Base-by-base conservation (phyloP, 2,888 invertebrate species). In the Pristionchus japonicus region DNA sequence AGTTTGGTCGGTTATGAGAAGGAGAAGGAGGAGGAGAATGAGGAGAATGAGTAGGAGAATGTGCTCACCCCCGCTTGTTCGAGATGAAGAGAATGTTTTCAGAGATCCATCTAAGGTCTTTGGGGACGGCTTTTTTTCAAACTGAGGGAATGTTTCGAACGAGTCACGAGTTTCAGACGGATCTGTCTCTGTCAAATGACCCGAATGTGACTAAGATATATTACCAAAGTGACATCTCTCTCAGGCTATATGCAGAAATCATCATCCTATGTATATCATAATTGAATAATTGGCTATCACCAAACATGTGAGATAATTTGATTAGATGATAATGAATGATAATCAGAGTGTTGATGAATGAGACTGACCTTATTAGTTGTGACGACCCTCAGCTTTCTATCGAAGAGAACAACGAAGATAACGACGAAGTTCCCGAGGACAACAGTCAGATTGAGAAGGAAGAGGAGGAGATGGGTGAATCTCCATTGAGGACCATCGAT, bases 281-380 rank as follows among this genome's bases (percentile, higher is more conserved):
- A n/a, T n/a, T n/a, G n/a, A n/a, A n/a, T n/a, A n/a, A n/a, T n/a
- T n/a, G n/a, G n/a, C n/a, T n/a, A n/a, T n/a, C n/a, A n/a, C n/a
- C n/a, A n/a, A n/a, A n/a, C n/a, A n/a, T n/a, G n/a, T n/a, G n/a
- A n/a, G n/a, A n/a, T n/a, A n/a, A n/a, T n/a, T n/a, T n/a, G n/a
- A n/a, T n/a, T n/a, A n/a, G n/a, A n/a, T n/a, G n/a, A n/a, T n/a
- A n/a, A n/a, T n/a, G n/a, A n/a, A n/a, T n/a, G n/a, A n/a, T n/a
- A n/a, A n/a, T n/a, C n/a, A n/a, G n/a, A n/a, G n/a, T n/a, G n/a
- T n/a, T n/a, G n/a, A n/a, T n/a, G n/a, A 61, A 61, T 2, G 9
- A 27, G 23, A n/a, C 87, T 87, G 34, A 57, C 87, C 47, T 92
- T 91, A 88, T 92, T 92, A n/a, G 92, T 92, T 15, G 92, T 92